phyloP scores from a whole-genome alignment of 1,140 invertebrate genomes.

The Brachionus rubens region DNA sequence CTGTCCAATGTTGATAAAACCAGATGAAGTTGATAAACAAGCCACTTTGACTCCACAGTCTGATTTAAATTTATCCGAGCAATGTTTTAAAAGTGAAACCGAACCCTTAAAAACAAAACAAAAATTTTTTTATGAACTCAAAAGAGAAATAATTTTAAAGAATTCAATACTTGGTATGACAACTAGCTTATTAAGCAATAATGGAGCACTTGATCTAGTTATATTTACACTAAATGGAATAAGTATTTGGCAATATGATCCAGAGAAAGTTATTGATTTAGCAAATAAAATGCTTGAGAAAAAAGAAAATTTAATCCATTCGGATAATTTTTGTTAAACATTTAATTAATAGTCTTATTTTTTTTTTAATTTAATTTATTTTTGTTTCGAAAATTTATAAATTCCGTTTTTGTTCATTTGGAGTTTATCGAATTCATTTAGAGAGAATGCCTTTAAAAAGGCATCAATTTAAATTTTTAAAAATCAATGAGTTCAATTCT shows the following conservation, averaged over 20 bases:
- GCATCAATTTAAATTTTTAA: too few relatives aligned
- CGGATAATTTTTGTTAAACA: background rate
- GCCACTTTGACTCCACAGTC: background rate
- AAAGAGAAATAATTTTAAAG: constrained; percentile 18
- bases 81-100: background rate
- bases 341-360: constrained; percentile 9
- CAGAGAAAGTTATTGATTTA: background rate
- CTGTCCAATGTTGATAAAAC: background rate
- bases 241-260: constrained; percentile 42
- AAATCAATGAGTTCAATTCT: too few relatives aligned
- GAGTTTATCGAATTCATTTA: too few relatives aligned
- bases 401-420: too few relatives aligned
- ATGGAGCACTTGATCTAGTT: constrained; percentile 11
- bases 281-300: constrained; percentile 3
- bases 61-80: background rate
- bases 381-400: too few relatives aligned
- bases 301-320: background rate
- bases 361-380: too few relatives aligned
- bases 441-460: too few relatives aligned
- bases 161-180: constrained; percentile 22
- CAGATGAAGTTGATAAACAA: background rate
- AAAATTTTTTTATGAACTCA: constrained; percentile 10
- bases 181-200: constrained; percentile 8
- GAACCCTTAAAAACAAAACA: background rate
- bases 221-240: constrained; percentile 33